Conservation (phyloP, 2,888 invertebrate species). For the Heliconius ethilla region DNA sequence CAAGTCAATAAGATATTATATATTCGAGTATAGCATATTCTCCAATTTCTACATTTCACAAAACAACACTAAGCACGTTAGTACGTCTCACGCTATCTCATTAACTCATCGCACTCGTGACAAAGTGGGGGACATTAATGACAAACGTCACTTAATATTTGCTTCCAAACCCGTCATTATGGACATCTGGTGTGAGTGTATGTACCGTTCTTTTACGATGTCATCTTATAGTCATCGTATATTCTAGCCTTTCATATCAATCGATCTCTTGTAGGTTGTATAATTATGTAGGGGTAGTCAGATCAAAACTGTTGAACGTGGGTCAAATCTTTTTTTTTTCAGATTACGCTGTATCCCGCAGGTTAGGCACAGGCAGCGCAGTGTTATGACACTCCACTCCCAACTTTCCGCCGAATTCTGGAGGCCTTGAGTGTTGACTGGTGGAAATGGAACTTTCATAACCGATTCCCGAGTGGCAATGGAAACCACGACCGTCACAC, state of each 20-base stretch:
- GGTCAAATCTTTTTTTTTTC: too few relatives aligned
- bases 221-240: constrained; percentile 27
- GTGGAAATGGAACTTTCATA: too few relatives aligned
- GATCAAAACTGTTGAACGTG: too few relatives aligned
- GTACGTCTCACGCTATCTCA: neutral
- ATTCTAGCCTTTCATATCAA: neutral
- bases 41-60: neutral
- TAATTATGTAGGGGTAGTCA: too few relatives aligned
- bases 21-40: neutral
- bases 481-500: too few relatives aligned
- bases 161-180: constrained; percentile 38
- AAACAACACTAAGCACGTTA: neutral
- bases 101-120: constrained; percentile 19
- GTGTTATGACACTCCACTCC: too few relatives aligned
- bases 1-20: too few relatives aligned
- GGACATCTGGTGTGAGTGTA: constrained; percentile 35
- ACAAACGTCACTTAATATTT: constrained; percentile 31
- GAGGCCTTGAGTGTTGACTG: too few relatives aligned
- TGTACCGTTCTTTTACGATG: constrained; percentile 36
- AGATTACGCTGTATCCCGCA: too few relatives aligned
- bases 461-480: too few relatives aligned
- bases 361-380: too few relatives aligned
- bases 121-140: constrained; percentile 33
- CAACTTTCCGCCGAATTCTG: too few relatives aligned
- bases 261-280: neutral